Evolutionary conservation across 2,797 vertebrate genomes (phyloP), one percentile per base, ranked within the genome.

Genomic region (Xenops minutus): DNA sequence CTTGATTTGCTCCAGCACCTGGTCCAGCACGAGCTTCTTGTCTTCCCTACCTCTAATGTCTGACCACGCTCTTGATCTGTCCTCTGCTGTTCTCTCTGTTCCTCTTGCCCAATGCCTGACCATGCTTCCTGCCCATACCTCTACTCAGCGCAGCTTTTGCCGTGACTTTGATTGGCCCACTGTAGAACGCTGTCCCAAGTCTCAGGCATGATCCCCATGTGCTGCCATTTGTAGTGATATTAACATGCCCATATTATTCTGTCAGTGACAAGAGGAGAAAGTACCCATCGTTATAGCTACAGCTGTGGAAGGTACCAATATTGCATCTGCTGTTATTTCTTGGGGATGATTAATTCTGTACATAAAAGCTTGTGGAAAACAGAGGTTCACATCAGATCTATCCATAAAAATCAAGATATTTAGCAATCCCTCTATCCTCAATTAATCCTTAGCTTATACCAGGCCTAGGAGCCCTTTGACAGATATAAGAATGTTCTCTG

Each of bases 1-100:
- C 23, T 58, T 77, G 22, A 8, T 72, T 66, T 81, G 22, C n/a
- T 88, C 62, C 51, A 74, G n/a, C 37, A 36, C 12, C 22, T 17
- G 8, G 18, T 82, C 20, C 39, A 63, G 24, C 0, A 0, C 12
- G 43, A 46, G 9, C 9, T 32, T 21, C 34, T 61, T 61, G 29
- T 75, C 29, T 54, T 61, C 44, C 86, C 34, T 14, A 0, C 24
- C 15, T 67, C 15, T 79, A 27, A 18, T 19, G 15, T 23, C n/a
- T 62, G 52, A 51, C 27, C 20, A 15, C 4, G 12, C 5, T 36
- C 22, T 63, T 80, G 56, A 52, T 29, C 37, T 52, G 21, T 27
- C 9, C 41, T 81, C 39, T 52, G 36, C 14, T 26, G 29, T 24
- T 15, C 43, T 59, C 20, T 4, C 62, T 74, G 20, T 26, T 85